These are phyloP conservation scores for Streptopelia turtur DNA, from an alignment of 2,797 vertebrate genomes.

Conservation along the genomic window DNA sequence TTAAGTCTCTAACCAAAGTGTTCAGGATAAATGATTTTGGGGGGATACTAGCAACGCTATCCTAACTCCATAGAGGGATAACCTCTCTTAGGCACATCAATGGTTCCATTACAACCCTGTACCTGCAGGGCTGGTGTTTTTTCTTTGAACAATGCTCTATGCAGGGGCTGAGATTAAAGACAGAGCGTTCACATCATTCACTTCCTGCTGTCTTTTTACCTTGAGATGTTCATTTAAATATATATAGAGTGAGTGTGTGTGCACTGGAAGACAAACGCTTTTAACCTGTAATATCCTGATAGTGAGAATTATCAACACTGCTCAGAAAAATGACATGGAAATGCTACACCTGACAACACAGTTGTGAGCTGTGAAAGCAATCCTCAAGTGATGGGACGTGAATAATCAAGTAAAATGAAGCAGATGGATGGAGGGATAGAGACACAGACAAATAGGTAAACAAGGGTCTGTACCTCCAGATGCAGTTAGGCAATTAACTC, in stretches of 20 bases:
- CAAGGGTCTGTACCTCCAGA: neutral
- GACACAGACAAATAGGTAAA: neutral
- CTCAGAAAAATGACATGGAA: neutral
- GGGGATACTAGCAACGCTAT: neutral
- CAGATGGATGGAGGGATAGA: neutral
- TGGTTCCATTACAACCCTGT: neutral
- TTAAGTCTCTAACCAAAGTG: neutral
- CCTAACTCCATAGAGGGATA: neutral
- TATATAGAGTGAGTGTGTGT: accelerated
- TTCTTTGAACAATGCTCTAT: neutral
- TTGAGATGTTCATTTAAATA: neutral
- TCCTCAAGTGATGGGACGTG: neutral
- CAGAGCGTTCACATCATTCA: neutral
- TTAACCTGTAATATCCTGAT: neutral
- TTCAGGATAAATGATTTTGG: neutral
- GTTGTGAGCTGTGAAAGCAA: neutral
- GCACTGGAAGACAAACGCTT: neutral
- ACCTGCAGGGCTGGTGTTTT: neutral
- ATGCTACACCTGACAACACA: neutral
- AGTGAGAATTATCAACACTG: neutral
- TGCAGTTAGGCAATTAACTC: neutral
- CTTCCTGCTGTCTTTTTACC: neutral
- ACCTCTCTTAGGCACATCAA: neutral
- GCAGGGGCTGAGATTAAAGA: neutral
- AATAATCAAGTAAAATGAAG: neutral